These are phyloP conservation scores for Rafetus swinhoei DNA, from an alignment of 2,113 vertebrate genomes.

Conservation along the genomic window DNA sequence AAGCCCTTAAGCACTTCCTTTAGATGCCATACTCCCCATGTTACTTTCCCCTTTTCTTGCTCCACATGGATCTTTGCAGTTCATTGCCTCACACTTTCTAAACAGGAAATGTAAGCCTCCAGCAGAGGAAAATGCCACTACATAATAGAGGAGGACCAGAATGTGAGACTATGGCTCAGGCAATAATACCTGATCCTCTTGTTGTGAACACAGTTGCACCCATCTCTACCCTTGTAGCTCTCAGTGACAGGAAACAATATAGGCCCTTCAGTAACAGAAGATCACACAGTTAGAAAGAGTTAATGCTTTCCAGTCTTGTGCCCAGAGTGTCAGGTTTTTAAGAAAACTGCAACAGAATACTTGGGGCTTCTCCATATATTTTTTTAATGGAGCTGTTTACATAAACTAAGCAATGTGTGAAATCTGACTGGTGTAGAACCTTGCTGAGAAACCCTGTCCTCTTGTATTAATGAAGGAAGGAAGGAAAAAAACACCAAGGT, in stretches of 20 bases:
- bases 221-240: not conserved
- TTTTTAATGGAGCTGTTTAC: constrained; percentile 56
- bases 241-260: not conserved
- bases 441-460: constrained; percentile 42
- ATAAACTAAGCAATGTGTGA: constrained; percentile 59
- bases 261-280: not conserved
- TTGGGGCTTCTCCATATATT: not conserved
- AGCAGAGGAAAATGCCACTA: not conserved
- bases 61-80: not conserved
- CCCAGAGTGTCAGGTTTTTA: not conserved
- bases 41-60: not conserved
- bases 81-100: not conserved
- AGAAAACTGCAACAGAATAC: constrained; percentile 23
- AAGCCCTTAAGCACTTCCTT: not conserved
- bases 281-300: not conserved
- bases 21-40: not conserved
- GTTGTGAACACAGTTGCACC: not conserved
- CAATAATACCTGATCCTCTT: not conserved
- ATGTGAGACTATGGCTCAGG: not conserved
- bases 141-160: accelerated
- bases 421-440: constrained; percentile 61
- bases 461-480: constrained; percentile 37
- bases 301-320: not conserved
- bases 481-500: constrained; percentile 30
- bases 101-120: not conserved